Conservation (phyloP, 2,797 vertebrate genomes). For the Benthosema pterotum region DNA sequence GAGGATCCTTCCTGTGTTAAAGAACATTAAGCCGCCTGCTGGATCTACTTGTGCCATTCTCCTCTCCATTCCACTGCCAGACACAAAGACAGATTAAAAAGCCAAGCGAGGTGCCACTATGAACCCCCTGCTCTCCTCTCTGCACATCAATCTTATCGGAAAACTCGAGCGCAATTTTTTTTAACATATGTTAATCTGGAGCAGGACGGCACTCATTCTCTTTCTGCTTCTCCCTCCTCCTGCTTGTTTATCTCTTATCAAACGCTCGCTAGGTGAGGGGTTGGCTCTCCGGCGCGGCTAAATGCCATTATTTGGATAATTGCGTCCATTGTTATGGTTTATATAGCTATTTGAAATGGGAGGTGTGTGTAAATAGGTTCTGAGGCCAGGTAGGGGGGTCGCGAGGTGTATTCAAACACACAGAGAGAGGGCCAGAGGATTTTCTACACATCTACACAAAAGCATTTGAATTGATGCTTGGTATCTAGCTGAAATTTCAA, state of each 20-base stretch:
- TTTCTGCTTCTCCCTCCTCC: slow-evolving; percentile 36
- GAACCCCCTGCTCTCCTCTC: slow-evolving; percentile 54
- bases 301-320: slow-evolving; percentile 85
- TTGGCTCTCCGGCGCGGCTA: slow-evolving; percentile 67
- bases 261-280: slow-evolving; percentile 76
- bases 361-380: slow-evolving; percentile 77
- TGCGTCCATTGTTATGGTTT: slow-evolving; percentile 81
- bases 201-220: slow-evolving; percentile 74
- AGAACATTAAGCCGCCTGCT: slow-evolving; percentile 71
- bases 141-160: slow-evolving; percentile 79
- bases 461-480: slow-evolving; percentile 61
- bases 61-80: slow-evolving; percentile 65
- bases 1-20: slow-evolving; percentile 55
- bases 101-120: slow-evolving; percentile 61
- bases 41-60: slow-evolving; percentile 75
- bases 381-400: slow-evolving; percentile 65
- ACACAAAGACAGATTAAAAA: slow-evolving; percentile 78
- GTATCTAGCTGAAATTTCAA: slow-evolving; percentile 57
- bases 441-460: slow-evolving; percentile 22
- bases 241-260: slow-evolving; percentile 82
- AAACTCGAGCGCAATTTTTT: slow-evolving; percentile 80
- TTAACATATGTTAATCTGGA: slow-evolving; percentile 85
- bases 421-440: too few relatives aligned
- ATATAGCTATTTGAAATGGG: slow-evolving; percentile 79
- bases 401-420: slow-evolving; percentile 41